phyloP scores from a whole-genome alignment of 2,888 invertebrate genomes.

The Andrena camellia region DNA sequence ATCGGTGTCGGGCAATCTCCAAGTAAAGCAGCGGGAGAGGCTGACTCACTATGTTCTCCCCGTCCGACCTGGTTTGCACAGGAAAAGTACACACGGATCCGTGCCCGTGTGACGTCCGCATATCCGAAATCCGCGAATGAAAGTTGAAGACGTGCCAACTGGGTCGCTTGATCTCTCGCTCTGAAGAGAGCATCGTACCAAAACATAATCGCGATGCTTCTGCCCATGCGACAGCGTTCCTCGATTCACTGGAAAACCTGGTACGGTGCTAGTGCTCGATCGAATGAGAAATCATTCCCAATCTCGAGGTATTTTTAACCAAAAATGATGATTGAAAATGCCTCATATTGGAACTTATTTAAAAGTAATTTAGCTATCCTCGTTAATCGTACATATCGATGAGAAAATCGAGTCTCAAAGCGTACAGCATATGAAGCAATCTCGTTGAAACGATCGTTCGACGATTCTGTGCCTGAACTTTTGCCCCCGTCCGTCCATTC shows the following conservation, averaged over 20 bases:
- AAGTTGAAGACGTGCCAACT: slow-evolving; percentile 74
- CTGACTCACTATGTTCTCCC: slow-evolving; percentile 37
- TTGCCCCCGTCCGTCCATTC: background rate
- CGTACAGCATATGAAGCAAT: background rate
- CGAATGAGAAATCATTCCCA: background rate
- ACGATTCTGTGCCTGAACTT: background rate
- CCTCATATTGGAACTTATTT: too few relatives aligned
- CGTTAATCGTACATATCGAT: background rate
- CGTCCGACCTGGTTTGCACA: slow-evolving; percentile 59
- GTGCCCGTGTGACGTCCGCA: slow-evolving; percentile 49
- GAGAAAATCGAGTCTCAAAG: slow-evolving; percentile 15
- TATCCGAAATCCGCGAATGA: slow-evolving; percentile 67
- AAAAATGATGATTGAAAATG: background rate
- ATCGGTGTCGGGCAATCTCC: slow-evolving; percentile 35
- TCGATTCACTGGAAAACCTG: slow-evolving; percentile 28
- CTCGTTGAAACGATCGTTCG: too few relatives aligned
- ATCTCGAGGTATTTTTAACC: background rate
- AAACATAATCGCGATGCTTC: slow-evolving; percentile 57
- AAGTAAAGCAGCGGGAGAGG: slow-evolving; percentile 22
- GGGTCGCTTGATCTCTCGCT: slow-evolving; percentile 75
- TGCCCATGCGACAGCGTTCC: background rate
- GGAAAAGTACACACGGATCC: slow-evolving; percentile 64
- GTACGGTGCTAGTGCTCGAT: background rate
- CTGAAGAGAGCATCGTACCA: slow-evolving; percentile 57
- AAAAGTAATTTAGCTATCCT: background rate